Conservation (phyloP, 2,888 invertebrate genomes). For the Sarcophaga rosellei region DNA sequence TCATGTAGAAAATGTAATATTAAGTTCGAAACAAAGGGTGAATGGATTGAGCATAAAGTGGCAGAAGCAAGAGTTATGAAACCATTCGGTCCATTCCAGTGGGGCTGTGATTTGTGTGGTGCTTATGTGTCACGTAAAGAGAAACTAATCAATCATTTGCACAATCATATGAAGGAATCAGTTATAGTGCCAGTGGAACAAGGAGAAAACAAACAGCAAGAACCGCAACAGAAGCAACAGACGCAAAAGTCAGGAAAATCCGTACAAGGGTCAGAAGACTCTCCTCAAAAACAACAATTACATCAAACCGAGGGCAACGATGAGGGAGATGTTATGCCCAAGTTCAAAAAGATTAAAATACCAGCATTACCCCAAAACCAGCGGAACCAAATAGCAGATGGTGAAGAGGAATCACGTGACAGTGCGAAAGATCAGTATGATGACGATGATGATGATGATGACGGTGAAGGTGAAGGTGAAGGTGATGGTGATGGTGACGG, state of each 20-base stretch:
- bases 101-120: slow-evolving; percentile 81
- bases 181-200: slow-evolving; percentile 74
- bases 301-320: slow-evolving; percentile 49
- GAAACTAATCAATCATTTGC: slow-evolving; percentile 80
- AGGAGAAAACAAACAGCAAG: slow-evolving; percentile 49
- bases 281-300: slow-evolving; percentile 21
- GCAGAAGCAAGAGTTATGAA: slow-evolving; percentile 79
- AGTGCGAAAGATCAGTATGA: slow-evolving; percentile 66
- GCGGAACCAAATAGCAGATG: background rate
- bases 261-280: background rate
- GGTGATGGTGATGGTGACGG: slow-evolving; percentile 47
- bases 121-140: slow-evolving; percentile 81
- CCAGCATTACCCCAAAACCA: slow-evolving; percentile 50
- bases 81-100: slow-evolving; percentile 80
- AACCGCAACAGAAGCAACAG: slow-evolving; percentile 14
- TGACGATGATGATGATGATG: slow-evolving; percentile 66
- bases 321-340: slow-evolving; percentile 48
- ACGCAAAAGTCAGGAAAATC: slow-evolving; percentile 9
- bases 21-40: slow-evolving; percentile 77
- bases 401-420: slow-evolving; percentile 63
- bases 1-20: slow-evolving; percentile 78
- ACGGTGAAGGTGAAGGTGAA: slow-evolving; percentile 64
- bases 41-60: slow-evolving; percentile 81
- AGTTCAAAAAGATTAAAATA: slow-evolving; percentile 70
- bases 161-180: slow-evolving; percentile 79